These are phyloP conservation scores for Drosophila virilis DNA, from an alignment of 1,140 invertebrate genomes.

Conservation along the genomic window DNA sequence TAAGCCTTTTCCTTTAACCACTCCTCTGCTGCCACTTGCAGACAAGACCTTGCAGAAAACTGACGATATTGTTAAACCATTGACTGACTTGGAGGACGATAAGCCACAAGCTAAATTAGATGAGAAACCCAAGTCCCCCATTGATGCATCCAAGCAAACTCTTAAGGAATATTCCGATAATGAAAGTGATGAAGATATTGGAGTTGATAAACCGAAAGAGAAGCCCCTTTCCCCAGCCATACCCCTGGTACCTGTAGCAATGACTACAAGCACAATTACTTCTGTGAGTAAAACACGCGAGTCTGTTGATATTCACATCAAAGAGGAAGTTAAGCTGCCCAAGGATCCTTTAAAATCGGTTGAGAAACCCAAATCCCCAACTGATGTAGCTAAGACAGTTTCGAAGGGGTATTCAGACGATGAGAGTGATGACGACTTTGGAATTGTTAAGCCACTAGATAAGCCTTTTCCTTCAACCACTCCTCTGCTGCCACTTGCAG, in stretches of 20 bases:
- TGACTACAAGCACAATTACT: not conserved
- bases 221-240: not conserved
- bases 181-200: conserved; percentile 22
- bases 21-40: not conserved
- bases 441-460: not conserved
- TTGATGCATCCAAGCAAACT: too few relatives aligned
- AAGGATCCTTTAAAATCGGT: not conserved
- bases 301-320: not conserved
- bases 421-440: conserved; percentile 16
- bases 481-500: too few relatives aligned
- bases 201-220: not conserved
- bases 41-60: too few relatives aligned
- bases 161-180: not conserved
- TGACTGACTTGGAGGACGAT: too few relatives aligned
- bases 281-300: not conserved
- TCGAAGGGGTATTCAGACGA: conserved; percentile 14
- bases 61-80: too few relatives aligned
- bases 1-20: conserved; percentile 1
- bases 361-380: conserved; percentile 14
- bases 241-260: not conserved
- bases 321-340: not conserved
- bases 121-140: too few relatives aligned
- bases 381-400: conserved; percentile 15
- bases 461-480: too few relatives aligned
- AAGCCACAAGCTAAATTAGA: too few relatives aligned